Conservation (phyloP, 2,797 vertebrate species). For the Micromesistius poutassou region DNA sequence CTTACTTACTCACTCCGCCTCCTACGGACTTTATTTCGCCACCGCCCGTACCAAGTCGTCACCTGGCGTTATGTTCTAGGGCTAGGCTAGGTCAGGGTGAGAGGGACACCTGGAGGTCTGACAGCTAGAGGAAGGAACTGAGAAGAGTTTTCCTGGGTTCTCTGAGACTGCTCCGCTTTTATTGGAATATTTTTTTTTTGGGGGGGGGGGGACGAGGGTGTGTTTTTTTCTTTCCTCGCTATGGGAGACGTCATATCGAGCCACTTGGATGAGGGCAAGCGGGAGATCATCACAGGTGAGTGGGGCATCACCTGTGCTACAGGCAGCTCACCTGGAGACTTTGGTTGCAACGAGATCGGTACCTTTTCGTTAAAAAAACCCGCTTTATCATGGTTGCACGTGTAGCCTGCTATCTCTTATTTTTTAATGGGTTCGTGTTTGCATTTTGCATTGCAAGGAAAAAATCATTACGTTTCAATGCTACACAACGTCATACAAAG, state of each 20-base stretch:
- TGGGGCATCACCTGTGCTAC: background rate
- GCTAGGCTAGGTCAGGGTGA: conserved; percentile 4
- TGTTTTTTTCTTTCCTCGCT: conserved; percentile 33
- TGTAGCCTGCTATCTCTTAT: background rate
- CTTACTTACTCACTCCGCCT: background rate
- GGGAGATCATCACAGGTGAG: conserved; percentile 87
- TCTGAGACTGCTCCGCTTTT: background rate
- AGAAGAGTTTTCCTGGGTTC: background rate
- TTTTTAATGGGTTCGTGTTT: background rate
- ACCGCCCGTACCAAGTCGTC: background rate
- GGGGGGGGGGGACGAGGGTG: background rate
- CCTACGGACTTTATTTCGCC: no score
- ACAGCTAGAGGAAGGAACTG: conserved; percentile 20
- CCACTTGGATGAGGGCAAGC: conserved; percentile 89
- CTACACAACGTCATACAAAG: no score
- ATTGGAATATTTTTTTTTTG: background rate
- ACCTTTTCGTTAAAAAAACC: background rate
- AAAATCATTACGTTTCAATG: no score
- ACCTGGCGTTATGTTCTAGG: conserved; percentile 1
- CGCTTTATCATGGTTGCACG: no score
- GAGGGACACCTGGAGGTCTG: background rate
- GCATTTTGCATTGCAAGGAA: no score
- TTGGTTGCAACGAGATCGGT: background rate
- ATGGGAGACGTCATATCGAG: conserved; percentile 92
- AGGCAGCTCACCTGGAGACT: background rate